phyloP scores from a whole-genome alignment of 2,113 vertebrate species.

The Telmatochromis bifrenatus region DNA sequence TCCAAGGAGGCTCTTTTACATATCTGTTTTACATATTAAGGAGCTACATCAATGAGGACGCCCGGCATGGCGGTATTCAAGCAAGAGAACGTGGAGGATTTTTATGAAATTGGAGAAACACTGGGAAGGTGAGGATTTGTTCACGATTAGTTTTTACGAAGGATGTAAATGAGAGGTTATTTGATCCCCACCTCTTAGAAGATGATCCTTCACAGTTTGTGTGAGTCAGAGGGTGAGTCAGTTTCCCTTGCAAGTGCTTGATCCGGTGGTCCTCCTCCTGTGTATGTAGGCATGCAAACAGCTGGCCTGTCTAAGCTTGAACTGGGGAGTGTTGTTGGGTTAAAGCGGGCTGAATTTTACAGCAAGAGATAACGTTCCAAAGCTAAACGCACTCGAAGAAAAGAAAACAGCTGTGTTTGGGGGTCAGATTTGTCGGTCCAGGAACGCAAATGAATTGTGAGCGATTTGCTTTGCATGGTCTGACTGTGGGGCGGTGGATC shows the following conservation, averaged over 20 bases:
- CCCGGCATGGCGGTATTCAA: slow-evolving; percentile 88
- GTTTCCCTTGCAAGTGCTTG: neutral
- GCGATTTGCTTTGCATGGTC: neutral
- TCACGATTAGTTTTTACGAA: neutral
- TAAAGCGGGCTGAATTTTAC: slow-evolving; percentile 8
- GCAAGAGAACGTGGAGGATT: slow-evolving; percentile 88
- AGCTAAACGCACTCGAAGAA: neutral
- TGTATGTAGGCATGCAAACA: slow-evolving; percentile 5
- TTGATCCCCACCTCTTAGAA: neutral
- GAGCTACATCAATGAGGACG: slow-evolving; percentile 77
- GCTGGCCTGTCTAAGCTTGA: slow-evolving; percentile 35
- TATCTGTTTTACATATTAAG: neutral
- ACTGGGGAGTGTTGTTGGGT: slow-evolving; percentile 23
- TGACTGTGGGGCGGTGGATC: neutral
- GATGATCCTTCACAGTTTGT: neutral
- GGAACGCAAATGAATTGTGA: neutral
- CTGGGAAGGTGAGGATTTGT: slow-evolving; percentile 83
- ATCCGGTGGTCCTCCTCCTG: neutral
- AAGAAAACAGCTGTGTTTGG: neutral
- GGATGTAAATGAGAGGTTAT: neutral
- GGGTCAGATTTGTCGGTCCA: neutral
- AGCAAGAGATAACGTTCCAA: neutral
- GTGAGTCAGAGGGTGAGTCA: neutral
- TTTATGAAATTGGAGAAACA: slow-evolving; percentile 86
- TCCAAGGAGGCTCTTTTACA: neutral